phyloP scores from a whole-genome alignment of 2,888 invertebrate species.

The Linnaemya vulpina region DNA sequence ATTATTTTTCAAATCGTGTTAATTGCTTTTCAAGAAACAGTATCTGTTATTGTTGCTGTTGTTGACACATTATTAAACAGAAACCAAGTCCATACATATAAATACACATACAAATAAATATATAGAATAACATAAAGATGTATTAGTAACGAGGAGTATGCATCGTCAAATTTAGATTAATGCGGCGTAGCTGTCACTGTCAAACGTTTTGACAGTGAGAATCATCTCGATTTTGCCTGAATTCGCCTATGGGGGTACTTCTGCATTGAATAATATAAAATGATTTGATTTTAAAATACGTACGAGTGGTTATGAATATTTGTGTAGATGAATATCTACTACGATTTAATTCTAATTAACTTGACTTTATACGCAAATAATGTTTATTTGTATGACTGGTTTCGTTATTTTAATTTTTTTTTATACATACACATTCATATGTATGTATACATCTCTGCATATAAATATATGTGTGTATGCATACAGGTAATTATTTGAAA shows the following conservation, averaged over 20 bases:
- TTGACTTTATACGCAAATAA: slow-evolving; percentile 18
- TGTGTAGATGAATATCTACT: slow-evolving; percentile 1
- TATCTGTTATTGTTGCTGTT: slow-evolving; percentile 36
- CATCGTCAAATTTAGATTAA: no score
- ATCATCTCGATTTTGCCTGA: no score
- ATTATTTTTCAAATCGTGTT: slow-evolving; percentile 59
- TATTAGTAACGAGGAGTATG: no score
- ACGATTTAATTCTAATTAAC: slow-evolving; percentile 25
- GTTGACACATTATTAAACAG: slow-evolving; percentile 46
- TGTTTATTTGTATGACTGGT: slow-evolving; percentile 40
- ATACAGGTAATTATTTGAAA: slow-evolving; percentile 6
- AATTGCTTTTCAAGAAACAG: slow-evolving; percentile 56
- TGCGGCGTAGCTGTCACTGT: no score
- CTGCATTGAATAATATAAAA: slow-evolving; percentile 8
- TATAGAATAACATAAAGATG: not conserved
- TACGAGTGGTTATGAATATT: slow-evolving; percentile 27
- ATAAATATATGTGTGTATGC: not conserved
- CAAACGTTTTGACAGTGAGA: no score
- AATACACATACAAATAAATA: not conserved
- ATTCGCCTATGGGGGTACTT: no score
- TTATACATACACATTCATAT: not conserved
- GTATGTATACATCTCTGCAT: not conserved
- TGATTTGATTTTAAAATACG: not conserved
- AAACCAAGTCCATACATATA: slow-evolving; percentile 4
- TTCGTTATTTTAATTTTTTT: slow-evolving; percentile 16